Evolutionary conservation across 2,113 vertebrate genomes (phyloP).

Genomic region (Triplophysa dalaica): DNA sequence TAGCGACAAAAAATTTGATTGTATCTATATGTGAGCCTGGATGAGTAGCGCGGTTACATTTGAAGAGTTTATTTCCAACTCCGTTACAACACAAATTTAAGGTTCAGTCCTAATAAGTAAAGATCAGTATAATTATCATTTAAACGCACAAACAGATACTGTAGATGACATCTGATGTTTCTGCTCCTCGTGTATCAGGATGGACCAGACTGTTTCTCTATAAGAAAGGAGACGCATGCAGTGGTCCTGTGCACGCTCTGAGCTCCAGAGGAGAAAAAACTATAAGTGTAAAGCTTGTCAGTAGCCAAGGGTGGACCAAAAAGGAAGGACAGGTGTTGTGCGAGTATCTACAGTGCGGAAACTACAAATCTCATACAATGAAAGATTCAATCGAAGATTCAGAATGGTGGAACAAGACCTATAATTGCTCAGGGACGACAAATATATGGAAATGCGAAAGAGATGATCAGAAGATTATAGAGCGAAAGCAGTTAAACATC

Average conservation of each 20-base stretch:
- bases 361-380: rapidly evolving
- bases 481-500: slow-evolving; percentile 40
- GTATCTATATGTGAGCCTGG: too few species aligned
- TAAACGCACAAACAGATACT: too few species aligned
- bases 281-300: not conserved
- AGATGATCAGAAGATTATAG: rapidly evolving
- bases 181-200: slow-evolving; percentile 23
- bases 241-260: slow-evolving; percentile 49
- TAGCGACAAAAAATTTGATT: too few species aligned
- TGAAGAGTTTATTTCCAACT: too few species aligned
- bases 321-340: slow-evolving; percentile 40
- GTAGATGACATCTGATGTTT: not conserved
- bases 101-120: too few species aligned
- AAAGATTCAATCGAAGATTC: rapidly evolving
- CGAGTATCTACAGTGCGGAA: slow-evolving; percentile 55
- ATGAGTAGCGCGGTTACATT: too few species aligned
- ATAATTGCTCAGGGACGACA: slow-evolving; percentile 11
- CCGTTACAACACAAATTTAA: too few species aligned
- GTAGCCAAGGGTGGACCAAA: not conserved
- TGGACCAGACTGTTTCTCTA: slow-evolving; percentile 50
- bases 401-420: slow-evolving; percentile 14
- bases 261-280: rapidly evolving
- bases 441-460: slow-evolving; percentile 65
- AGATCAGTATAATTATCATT: too few species aligned
- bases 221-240: not conserved